These are phyloP conservation scores for Drosophila paulistorum DNA, from an alignment of 1,140 invertebrate genomes.

Conservation along the genomic window DNA sequence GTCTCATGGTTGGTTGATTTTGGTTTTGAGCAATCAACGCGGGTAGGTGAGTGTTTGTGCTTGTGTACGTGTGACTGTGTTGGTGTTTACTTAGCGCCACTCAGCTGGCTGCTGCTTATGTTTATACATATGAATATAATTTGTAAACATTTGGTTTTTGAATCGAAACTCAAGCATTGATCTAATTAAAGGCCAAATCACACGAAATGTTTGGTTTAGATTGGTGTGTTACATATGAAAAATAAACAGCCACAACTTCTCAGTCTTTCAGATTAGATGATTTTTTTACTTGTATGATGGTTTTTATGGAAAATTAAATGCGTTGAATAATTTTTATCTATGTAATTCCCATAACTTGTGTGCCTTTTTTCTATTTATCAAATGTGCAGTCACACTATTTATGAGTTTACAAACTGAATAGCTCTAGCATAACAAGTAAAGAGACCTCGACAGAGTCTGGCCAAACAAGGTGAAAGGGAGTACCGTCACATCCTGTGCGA, in stretches of 20 bases:
- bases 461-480: no score
- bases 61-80: constrained; percentile 26
- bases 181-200: constrained; percentile 15
- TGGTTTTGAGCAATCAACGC: constrained; percentile 79
- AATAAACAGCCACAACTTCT: no score
- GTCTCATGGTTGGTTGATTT: constrained; percentile 74
- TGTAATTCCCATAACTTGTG: no score
- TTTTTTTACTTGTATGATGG: no score
- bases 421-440: background rate
- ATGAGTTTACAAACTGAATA: background rate
- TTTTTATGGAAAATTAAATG: no score
- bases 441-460: background rate
- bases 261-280: no score
- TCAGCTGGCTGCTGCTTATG: constrained; percentile 49
- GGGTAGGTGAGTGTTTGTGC: constrained; percentile 23
- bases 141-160: constrained; percentile 34
- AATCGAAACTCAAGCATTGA: constrained; percentile 33
- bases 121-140: constrained; percentile 62
- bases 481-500: constrained; percentile 1
- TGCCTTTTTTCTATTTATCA: background rate
- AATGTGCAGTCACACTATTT: constrained; percentile 4
- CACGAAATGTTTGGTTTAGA: background rate
- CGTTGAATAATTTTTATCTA: no score
- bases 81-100: constrained; percentile 56
- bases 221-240: no score